Percentiles rank a stretch among this genome's conserved stretches.
Evolutionary conservation across 2,113 vertebrate species (phyloP).

Genomic region (Hippocampus comes): DNA sequence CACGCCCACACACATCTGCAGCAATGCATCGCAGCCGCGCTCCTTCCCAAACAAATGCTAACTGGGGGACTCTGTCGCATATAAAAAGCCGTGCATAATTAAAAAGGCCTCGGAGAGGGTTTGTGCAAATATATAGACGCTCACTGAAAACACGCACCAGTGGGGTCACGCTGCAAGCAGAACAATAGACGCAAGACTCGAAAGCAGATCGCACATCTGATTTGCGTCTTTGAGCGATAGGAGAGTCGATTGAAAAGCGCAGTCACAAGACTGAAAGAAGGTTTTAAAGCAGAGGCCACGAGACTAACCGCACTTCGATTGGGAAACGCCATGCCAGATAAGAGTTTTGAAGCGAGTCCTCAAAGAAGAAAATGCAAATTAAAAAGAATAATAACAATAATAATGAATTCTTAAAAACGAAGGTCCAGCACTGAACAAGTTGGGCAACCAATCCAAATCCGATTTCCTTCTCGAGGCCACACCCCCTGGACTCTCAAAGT

Average conservation of each 20-base stretch:
- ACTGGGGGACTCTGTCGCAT: background rate
- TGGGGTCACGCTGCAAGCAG: background rate
- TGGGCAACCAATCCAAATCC: background rate
- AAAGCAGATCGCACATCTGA: background rate
- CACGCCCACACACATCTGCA: slow-evolving; percentile 3
- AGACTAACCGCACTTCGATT: background rate
- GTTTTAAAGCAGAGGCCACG: background rate
- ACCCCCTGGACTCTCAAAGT: background rate
- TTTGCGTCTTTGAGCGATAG: background rate
- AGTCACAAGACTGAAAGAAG: background rate
- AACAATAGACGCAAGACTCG: background rate
- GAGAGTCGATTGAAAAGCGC: background rate
- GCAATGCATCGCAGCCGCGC: background rate
- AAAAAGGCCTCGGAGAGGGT: background rate
- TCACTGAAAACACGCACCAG: background rate
- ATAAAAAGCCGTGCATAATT: slow-evolving; percentile 14
- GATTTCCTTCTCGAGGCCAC: background rate
- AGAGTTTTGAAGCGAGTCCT: background rate
- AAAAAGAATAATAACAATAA: too few species aligned
- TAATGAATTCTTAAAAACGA: background rate
- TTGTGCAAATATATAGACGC: slow-evolving; percentile 1
- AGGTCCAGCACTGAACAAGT: background rate
- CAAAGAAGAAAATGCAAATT: background rate
- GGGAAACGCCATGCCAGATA: background rate
- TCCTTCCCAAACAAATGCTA: slow-evolving; percentile 21